Base-by-base conservation (phyloP, 2,113 vertebrate genomes). In the Castor canadensis region DNA sequence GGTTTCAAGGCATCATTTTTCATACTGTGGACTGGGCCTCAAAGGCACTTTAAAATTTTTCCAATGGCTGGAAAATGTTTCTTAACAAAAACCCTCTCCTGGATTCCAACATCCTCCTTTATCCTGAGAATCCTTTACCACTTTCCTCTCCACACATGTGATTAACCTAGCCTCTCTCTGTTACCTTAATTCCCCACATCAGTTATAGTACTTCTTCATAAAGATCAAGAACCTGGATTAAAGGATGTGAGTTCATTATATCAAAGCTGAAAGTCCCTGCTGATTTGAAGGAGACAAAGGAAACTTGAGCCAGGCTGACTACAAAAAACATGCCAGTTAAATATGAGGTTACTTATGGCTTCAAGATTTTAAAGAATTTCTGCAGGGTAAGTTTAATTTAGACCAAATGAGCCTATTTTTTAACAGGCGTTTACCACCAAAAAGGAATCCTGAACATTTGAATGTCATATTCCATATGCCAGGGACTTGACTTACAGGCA, bases 401-500 rank as follows among this genome's bases (percentile, higher is more conserved):
- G 40, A 91, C 16, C 62, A 91, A 96, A 87, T 71, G 28, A 49
- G 45, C 28, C 58, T 45, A 60, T 3, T 87, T 62, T 81, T 89
- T 56, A 75, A 75, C 1, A 92, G 72, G 45, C 95, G 45, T 67
- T 80, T 77, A 43, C 43, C 67, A 94, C 80, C 89, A 76, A 83
- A 92, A 87, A 92, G 82, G 64, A 32, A 91, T 54, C 54, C 1
- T 75, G 45, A 76, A 20, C 58, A 86, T 75, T 26, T 83, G 86
- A 91, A 94, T 89, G 71, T 73, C 85, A 79, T 40, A 94, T 91
- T 91, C 49, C 38, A 54, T 20, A 45, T 92, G n/a, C 91, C 56
- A 85, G 30, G 30, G 73, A 82, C 43, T 45, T 86, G 81, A 24
- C 81, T 60, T 90, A 92, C 83, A 76, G 84, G 91, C 93, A 95